phyloP scores from a whole-genome alignment of 2,797 vertebrate genomes.

The Glossophaga mutica region DNA sequence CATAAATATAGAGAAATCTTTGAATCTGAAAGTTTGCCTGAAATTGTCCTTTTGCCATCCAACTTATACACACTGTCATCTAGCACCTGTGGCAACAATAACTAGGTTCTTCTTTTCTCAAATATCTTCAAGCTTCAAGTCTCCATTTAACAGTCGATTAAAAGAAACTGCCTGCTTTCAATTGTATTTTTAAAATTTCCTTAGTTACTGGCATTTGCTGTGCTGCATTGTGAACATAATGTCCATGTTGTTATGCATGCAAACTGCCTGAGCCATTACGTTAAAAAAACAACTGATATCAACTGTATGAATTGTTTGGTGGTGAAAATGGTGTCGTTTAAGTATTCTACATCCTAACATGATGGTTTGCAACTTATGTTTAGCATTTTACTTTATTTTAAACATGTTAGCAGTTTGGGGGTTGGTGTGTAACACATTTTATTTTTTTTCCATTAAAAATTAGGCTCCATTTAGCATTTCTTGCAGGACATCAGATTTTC shows the following conservation, averaged over 20 bases:
- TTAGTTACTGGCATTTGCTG: neutral
- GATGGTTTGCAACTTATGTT: neutral
- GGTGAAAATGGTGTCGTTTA: neutral
- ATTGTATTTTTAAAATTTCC: neutral
- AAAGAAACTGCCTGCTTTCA: neutral
- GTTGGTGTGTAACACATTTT: neutral
- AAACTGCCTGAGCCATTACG: neutral
- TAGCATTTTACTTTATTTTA: conserved; percentile 30
- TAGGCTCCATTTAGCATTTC: neutral
- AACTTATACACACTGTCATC: neutral
- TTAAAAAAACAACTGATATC: neutral
- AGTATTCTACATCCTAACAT: neutral
- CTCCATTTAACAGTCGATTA: neutral
- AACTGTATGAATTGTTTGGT: neutral
- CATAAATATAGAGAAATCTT: neutral
- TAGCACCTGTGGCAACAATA: neutral
- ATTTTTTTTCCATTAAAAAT: neutral
- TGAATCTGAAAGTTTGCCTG: neutral
- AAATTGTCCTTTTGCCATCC: neutral
- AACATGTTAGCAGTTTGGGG: neutral
- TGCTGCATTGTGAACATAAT: neutral
- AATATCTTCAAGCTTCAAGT: neutral
- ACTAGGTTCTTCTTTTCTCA: neutral
- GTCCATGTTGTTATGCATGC: neutral
- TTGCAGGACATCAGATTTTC: neutral